These are phyloP conservation scores for Brachypodius melanocephalos DNA, from an alignment of 2,113 vertebrate species.

Conservation along the genomic window DNA sequence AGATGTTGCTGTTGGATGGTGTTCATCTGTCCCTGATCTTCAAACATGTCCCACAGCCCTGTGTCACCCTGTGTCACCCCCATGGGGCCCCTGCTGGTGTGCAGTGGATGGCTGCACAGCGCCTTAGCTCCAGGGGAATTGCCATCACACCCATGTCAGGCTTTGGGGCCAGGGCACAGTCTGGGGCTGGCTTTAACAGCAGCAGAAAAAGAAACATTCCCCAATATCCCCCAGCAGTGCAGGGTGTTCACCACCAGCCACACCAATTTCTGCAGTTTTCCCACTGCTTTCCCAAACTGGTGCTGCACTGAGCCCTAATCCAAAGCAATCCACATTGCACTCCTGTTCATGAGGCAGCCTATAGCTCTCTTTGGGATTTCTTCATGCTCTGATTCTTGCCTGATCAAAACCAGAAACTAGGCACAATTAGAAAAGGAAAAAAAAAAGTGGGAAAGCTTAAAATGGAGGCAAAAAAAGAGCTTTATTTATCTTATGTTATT, in stretches of 20 bases:
- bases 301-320: not conserved
- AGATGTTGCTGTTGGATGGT: rapidly evolving
- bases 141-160: not conserved
- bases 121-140: not conserved
- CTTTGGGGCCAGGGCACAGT: not conserved
- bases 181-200: not conserved
- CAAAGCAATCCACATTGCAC: not conserved
- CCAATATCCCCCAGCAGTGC: rapidly evolving
- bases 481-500: not conserved
- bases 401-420: constrained; percentile 55
- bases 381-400: constrained; percentile 40
- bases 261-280: not conserved
- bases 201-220: rapidly evolving
- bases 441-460: not conserved
- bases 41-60: not conserved
- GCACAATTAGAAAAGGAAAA: not conserved
- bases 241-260: not conserved
- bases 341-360: not conserved
- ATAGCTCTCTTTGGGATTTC: not conserved
- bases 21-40: not conserved
- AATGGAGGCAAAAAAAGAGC: not conserved
- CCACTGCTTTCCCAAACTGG: not conserved
- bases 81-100: rapidly evolving
- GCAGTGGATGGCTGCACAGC: rapidly evolving
- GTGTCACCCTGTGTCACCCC: not conserved